Evolutionary conservation across 2,888 invertebrate species (phyloP).

Genomic region (Acleris holmiana): DNA sequence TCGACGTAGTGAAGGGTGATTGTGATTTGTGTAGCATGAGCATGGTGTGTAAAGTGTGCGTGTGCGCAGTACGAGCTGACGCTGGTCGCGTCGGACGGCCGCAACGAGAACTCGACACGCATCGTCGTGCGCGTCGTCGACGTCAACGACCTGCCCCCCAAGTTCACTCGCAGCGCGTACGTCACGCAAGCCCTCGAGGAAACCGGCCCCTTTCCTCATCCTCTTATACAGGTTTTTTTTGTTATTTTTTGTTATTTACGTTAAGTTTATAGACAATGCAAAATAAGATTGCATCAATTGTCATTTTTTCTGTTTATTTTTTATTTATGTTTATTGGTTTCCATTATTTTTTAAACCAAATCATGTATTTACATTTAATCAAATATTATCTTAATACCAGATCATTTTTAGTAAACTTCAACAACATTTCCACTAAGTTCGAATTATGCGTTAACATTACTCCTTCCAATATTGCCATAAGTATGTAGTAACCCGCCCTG

Average conservation of each 20-base stretch:
- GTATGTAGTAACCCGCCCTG: too few species aligned
- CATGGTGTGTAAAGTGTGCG: conserved; percentile 74
- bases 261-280: conserved; percentile 13
- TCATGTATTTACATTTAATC: too few species aligned
- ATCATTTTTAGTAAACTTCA: too few species aligned
- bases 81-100: conserved; percentile 94
- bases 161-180: conserved; percentile 89
- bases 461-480: too few species aligned
- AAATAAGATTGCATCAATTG: background rate
- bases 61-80: conserved; percentile 92
- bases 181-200: conserved; percentile 90
- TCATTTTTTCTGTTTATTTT: too few species aligned
- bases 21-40: conserved; percentile 70
- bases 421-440: too few species aligned
- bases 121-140: conserved; percentile 93
- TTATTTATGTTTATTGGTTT: too few species aligned
- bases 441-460: too few species aligned
- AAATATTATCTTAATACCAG: too few species aligned
- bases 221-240: conserved; percentile 88
- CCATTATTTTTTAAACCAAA: too few species aligned
- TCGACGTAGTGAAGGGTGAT: background rate
- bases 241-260: conserved; percentile 49
- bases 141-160: conserved; percentile 95
- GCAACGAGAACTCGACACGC: conserved; percentile 94
- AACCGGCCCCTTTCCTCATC: conserved; percentile 88